Percentiles rank a stretch among this genome's conserved stretches.
These are phyloP conservation scores for Varroa destructor DNA, from an alignment of 1,140 invertebrate genomes.

Conservation along the genomic window DNA sequence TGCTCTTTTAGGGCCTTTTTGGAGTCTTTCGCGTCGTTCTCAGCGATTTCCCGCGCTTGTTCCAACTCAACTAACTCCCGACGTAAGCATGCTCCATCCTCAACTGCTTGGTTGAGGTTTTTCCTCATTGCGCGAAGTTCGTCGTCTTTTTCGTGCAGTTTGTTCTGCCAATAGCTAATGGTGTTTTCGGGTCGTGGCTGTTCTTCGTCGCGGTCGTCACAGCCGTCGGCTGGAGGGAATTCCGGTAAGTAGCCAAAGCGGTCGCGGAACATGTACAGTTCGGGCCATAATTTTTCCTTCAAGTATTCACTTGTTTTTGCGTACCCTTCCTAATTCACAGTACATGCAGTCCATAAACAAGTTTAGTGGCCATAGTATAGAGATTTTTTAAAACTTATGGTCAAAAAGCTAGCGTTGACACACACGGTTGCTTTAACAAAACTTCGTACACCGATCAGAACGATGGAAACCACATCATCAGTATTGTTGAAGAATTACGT, in stretches of 20 bases:
- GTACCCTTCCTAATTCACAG: constrained; percentile 9
- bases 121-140: constrained; percentile 1
- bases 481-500: too few relatives aligned
- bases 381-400: too few relatives aligned
- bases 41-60: not conserved
- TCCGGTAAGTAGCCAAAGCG: constrained; percentile 10
- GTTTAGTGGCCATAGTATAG: too few relatives aligned
- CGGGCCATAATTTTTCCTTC: constrained; percentile 17
- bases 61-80: not conserved
- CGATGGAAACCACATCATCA: too few relatives aligned
- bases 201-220: not conserved
- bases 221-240: not conserved
- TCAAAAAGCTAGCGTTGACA: too few relatives aligned
- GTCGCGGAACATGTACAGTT: constrained; percentile 10
- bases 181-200: not conserved
- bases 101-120: not conserved
- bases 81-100: not conserved
- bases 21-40: not conserved
- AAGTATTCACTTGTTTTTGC: constrained; percentile 14
- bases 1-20: not conserved
- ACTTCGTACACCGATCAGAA: too few relatives aligned
- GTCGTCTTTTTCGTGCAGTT: not conserved
- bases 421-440: too few relatives aligned
- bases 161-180: constrained; percentile 18
- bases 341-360: too few relatives aligned